Evolutionary conservation across 2,797 vertebrate species (phyloP).

Genomic region (Pterois miles): DNA sequence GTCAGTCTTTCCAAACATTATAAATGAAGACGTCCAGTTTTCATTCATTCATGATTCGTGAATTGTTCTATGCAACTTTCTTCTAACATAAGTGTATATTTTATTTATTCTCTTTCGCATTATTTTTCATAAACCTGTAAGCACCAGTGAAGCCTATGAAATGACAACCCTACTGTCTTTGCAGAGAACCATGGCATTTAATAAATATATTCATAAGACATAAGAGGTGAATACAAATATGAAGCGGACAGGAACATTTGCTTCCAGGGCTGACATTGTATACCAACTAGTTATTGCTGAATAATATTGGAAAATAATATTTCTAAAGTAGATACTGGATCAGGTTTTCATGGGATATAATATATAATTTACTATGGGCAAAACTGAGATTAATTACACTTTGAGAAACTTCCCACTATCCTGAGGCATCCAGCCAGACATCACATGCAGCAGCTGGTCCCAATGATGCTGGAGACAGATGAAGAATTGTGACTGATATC

Average conservation of each 20-base stretch:
- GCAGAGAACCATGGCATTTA: neutral
- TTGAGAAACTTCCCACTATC: neutral
- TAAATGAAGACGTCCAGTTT: neutral
- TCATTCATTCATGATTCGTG: no score
- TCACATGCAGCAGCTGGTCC: slow-evolving; percentile 34
- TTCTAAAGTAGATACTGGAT: neutral
- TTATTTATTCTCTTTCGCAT: neutral
- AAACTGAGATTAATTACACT: neutral
- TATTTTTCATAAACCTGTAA: neutral
- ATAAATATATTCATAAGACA: slow-evolving; percentile 23
- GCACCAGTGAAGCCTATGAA: neutral
- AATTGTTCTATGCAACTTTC: neutral
- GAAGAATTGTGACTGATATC: neutral
- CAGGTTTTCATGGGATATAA: neutral
- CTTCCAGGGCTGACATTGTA: neutral
- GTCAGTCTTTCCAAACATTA: neutral
- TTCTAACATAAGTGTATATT: neutral
- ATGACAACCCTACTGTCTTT: neutral
- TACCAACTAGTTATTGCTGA: neutral
- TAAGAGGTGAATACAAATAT: slow-evolving; percentile 1
- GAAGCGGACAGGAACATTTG: neutral
- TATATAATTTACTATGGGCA: neutral
- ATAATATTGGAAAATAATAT: neutral
- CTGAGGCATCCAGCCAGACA: neutral
- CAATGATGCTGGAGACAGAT: neutral